Conservation (phyloP, 2,113 vertebrate genomes). For the Chionodraco myersi region DNA sequence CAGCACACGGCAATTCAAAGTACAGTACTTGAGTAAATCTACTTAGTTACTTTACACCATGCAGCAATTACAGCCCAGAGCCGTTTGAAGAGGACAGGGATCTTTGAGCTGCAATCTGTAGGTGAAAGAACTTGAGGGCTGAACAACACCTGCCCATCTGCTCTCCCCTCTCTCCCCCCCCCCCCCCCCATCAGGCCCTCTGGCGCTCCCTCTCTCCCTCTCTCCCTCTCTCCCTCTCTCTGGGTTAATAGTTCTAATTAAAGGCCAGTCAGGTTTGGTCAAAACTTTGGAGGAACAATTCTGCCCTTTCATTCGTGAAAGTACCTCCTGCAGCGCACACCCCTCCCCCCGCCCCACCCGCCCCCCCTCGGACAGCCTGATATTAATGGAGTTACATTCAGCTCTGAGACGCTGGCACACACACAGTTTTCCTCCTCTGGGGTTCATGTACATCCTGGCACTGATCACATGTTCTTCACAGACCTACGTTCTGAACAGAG, state of each 20-base stretch:
- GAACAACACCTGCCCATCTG: slow-evolving; percentile 14
- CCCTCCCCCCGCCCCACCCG: slow-evolving; percentile 10
- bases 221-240: slow-evolving; percentile 21
- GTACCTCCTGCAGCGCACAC: slow-evolving; percentile 30
- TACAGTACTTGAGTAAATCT: no score
- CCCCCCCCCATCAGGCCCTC: slow-evolving; percentile 18
- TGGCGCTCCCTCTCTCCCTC: slow-evolving; percentile 25
- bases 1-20: no score
- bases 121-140: slow-evolving; percentile 8
- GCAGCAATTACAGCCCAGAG: not conserved
- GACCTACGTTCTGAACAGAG: not conserved
- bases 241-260: slow-evolving; percentile 81
- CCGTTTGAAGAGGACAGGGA: not conserved
- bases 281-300: slow-evolving; percentile 73
- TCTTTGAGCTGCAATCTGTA: not conserved
- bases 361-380: not conserved
- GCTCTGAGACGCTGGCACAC: slow-evolving; percentile 17
- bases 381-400: slow-evolving; percentile 43
- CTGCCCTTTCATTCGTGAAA: slow-evolving; percentile 78
- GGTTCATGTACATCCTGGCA: slow-evolving; percentile 22
- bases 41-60: no score
- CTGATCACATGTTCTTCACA: not conserved
- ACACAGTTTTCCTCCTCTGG: slow-evolving; percentile 19
- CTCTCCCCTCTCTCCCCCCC: slow-evolving; percentile 6
- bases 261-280: slow-evolving; percentile 61